Conservation (phyloP, 2,113 vertebrate species). For the Pseudois nayaur region DNA sequence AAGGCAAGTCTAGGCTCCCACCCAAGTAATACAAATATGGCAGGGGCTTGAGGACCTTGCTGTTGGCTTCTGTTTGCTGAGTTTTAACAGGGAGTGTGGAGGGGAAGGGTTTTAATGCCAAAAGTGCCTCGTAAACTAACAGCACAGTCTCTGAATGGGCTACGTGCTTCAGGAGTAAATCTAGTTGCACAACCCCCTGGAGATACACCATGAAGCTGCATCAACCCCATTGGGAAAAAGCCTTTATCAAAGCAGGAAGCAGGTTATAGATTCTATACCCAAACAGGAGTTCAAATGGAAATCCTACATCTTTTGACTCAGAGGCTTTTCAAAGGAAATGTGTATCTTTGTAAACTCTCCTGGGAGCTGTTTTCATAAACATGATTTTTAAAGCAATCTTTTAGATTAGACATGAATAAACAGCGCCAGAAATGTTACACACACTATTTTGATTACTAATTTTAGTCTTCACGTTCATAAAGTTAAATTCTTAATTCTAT, state of each 20-base stretch:
- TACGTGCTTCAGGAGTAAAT: neutral
- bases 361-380: neutral
- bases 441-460: neutral
- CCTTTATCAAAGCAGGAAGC: neutral
- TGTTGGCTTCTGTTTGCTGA: neutral
- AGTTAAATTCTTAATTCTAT: neutral
- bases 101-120: neutral
- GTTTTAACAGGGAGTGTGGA: neutral
- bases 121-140: neutral
- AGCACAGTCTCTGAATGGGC: neutral
- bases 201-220: neutral
- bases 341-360: neutral
- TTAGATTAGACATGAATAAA: conserved; percentile 1
- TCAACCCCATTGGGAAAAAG: neutral
- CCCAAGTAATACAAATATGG: neutral
- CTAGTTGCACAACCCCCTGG: neutral
- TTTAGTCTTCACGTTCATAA: neutral
- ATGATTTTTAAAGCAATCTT: conserved; percentile 21
- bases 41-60: neutral
- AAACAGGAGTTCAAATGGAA: conserved; percentile 2
- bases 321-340: conserved; percentile 35
- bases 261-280: neutral
- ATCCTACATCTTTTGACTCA: neutral
- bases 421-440: neutral
- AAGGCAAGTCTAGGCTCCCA: neutral